A percentile compares a stretch with the other conserved stretches of the same genome.
Evolutionary conservation across 2,113 vertebrate genomes (phyloP).

Genomic region (Menura novaehollandiae): DNA sequence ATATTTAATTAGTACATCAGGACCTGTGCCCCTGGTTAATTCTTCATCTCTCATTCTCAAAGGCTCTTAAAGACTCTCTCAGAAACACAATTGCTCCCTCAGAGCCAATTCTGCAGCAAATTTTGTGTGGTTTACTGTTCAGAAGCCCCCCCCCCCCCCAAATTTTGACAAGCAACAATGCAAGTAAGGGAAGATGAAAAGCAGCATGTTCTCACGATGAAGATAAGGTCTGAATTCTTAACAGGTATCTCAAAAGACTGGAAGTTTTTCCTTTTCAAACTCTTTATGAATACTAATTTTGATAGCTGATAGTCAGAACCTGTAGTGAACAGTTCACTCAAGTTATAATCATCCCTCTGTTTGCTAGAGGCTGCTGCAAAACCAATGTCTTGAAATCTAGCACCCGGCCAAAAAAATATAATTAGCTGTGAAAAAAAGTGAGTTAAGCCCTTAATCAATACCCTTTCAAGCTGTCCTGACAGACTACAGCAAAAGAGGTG

Average conservation of each 20-base stretch:
- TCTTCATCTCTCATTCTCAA: neutral
- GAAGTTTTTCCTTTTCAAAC: neutral
- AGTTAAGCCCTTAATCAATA: conserved; percentile 58
- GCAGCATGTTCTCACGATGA: neutral
- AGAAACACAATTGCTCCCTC: neutral
- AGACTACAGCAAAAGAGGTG: neutral
- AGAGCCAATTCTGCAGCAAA: neutral
- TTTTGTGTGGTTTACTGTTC: neutral
- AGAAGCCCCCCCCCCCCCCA: neutral
- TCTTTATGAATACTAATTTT: neutral
- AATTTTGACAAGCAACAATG: neutral
- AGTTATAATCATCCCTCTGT: neutral
- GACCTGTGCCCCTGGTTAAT: neutral
- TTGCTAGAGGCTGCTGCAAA: conserved; percentile 14
- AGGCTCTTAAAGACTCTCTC: neutral
- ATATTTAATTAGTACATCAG: neutral
- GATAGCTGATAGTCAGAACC: neutral
- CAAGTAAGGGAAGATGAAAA: neutral
- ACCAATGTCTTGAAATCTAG: neutral
- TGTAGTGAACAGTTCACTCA: neutral
- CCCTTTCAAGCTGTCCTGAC: conserved; percentile 17
- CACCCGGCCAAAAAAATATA: conserved; percentile 33
- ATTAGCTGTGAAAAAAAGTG: conserved; percentile 36
- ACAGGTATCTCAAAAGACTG: neutral
- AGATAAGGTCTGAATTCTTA: neutral